These are phyloP conservation scores for Paguma larvata DNA, from an alignment of 2,797 vertebrate genomes.

Conservation along the genomic window DNA sequence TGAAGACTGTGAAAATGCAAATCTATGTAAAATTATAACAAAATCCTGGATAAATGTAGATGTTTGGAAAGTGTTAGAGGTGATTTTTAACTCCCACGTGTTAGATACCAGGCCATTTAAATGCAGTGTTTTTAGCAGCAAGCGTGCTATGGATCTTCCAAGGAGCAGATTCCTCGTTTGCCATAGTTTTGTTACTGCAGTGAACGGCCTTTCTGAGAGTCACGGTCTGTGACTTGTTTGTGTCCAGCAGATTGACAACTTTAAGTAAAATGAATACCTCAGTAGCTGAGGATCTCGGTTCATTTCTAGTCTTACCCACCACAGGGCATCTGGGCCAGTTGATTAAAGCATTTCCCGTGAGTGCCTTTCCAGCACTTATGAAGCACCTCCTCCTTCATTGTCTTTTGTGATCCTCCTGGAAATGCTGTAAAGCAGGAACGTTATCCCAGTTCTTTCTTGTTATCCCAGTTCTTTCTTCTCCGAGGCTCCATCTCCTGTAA, in stretches of 20 bases:
- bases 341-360: not conserved
- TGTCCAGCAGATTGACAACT: not conserved
- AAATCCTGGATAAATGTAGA: not conserved
- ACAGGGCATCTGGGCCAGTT: not conserved
- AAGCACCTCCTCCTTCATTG: not conserved
- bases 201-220: not conserved
- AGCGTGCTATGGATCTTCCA: not conserved
- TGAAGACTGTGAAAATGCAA: not conserved
- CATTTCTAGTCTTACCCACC: not conserved
- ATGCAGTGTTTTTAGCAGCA: not conserved
- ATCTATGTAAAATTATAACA: not conserved
- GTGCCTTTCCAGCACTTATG: not conserved
- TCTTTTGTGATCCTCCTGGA: not conserved
- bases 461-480: not conserved
- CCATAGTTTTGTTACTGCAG: not conserved
- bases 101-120: not conserved
- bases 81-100: not conserved
- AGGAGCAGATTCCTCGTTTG: not conserved
- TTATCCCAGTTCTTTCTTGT: too few relatives aligned
- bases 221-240: not conserved
- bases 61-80: not conserved
- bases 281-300: not conserved
- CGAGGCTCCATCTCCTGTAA: not conserved
- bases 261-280: conserved; percentile 22
- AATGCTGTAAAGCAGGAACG: not conserved